These are phyloP conservation scores for Mesocricetus auratus DNA, from an alignment of 2,113 vertebrate species.

Conservation along the genomic window DNA sequence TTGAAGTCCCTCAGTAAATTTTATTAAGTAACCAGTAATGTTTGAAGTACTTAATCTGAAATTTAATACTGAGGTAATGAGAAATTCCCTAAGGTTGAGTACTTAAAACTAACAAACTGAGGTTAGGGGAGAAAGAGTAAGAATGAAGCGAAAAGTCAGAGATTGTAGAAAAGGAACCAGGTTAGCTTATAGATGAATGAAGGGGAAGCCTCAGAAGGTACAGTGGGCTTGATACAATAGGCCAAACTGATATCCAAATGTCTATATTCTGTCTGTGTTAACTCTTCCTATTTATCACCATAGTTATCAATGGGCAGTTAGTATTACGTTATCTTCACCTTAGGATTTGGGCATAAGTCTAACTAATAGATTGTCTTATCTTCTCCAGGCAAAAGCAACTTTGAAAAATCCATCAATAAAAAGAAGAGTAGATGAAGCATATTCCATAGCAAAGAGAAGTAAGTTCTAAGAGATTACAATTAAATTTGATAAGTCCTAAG, in stretches of 20 bases:
- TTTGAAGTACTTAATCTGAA: neutral
- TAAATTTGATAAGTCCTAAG: neutral
- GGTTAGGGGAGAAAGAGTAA: neutral
- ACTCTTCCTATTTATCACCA: neutral
- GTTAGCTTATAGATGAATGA: no score
- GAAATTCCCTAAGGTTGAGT: neutral
- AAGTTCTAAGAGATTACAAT: constrained; percentile 73
- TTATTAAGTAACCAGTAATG: neutral
- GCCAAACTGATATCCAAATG: no score
- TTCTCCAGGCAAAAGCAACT: constrained; percentile 93
- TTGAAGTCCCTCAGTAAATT: neutral
- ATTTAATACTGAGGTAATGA: neutral
- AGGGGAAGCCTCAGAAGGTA: neutral
- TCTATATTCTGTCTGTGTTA: neutral
- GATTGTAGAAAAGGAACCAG: neutral
- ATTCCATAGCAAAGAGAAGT: constrained; percentile 90
- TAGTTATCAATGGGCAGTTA: neutral
- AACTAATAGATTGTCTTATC: constrained; percentile 1
- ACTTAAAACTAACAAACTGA: neutral
- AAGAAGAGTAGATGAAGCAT: constrained; percentile 93
- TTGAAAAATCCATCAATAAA: constrained; percentile 95
- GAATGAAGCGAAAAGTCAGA: no score
- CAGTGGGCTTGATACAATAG: no score
- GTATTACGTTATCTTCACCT: no score
- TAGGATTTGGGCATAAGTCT: neutral